Evolutionary conservation across 2,888 invertebrate genomes (phyloP), one percentile per base, ranked within the genome.

Genomic region (Lepidocyrtinus sp.): DNA sequence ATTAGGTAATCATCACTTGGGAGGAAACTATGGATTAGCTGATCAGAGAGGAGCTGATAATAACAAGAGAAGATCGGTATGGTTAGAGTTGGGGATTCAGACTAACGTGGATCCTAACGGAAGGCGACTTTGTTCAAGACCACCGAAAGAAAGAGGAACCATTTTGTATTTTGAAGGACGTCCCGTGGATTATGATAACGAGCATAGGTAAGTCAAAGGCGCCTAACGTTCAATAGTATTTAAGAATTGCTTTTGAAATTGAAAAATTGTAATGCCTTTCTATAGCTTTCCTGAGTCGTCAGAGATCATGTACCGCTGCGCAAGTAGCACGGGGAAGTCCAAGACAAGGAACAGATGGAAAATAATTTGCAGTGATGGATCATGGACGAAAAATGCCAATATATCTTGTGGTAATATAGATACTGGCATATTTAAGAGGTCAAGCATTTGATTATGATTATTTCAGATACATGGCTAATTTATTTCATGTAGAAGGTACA

Each of bases 301-400:
- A 0, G 94, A 95, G 89, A 94, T 95, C 69, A 93, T 93, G 3
- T 96, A 95, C 88, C 92, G 94, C 87, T 96, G 96, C 88, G 84
- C 80, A n/a, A 50, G 17, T 12, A 50, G 50, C 9, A 74, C 75
- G 36, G 68, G 81, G 5, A 85, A 86, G 36, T 67, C 82, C 0
- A 85, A 84, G 27, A 72, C 83, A 0, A 84, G 89, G 93, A 93
- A 87, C 94, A 93, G 25, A 94, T 96, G 96, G 96, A 93, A 94
- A 86, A 93, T 95, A 24, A 92, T 94, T 75, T 96, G 95, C 87
- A 94, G 95, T 87, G 93, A 95, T 86, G 95, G 95, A 0, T 92
- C 91, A 85, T 96, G 96, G 96, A 92, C 94, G 81, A 95, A 95
- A 22, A 91, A 94, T 87, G 93, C 94, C 3, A 82, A 82, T 22